Evolutionary conservation across 1,140 invertebrate genomes (phyloP).

Genomic region (Procambarus virginalis): DNA sequence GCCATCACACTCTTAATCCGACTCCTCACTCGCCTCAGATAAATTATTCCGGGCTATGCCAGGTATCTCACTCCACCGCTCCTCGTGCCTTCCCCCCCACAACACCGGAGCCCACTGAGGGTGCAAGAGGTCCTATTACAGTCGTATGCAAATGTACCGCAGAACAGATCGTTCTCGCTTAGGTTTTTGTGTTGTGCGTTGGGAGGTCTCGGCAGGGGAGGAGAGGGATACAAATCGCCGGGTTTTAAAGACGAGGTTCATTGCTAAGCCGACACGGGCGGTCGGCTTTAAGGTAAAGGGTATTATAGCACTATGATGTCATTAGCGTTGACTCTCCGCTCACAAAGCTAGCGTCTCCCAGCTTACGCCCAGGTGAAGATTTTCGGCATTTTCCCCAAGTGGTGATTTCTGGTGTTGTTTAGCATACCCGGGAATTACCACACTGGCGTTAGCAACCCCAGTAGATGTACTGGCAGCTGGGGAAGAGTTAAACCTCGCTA

Average conservation of each 20-base stretch:
- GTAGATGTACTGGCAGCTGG: too few species aligned
- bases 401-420: neutral
- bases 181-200: neutral
- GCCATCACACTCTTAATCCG: conserved; percentile 49
- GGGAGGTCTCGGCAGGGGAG: neutral
- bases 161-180: conserved; percentile 13
- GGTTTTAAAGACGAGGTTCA: neutral
- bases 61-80: neutral
- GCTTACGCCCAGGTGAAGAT: neutral
- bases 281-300: neutral
- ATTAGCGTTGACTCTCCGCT: neutral
- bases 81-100: neutral
- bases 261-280: neutral
- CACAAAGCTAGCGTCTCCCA: neutral
- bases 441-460: neutral
- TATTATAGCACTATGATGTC: neutral
- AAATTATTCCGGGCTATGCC: conserved; percentile 29
- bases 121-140: conserved; percentile 21
- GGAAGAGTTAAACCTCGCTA: too few species aligned
- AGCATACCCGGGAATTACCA: neutral
- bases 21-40: conserved; percentile 1
- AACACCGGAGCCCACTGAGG: neutral
- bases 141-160: conserved; percentile 49
- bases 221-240: neutral
- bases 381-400: neutral